Conservation (phyloP, 2,797 vertebrate species). For the Menidia menidia region DNA sequence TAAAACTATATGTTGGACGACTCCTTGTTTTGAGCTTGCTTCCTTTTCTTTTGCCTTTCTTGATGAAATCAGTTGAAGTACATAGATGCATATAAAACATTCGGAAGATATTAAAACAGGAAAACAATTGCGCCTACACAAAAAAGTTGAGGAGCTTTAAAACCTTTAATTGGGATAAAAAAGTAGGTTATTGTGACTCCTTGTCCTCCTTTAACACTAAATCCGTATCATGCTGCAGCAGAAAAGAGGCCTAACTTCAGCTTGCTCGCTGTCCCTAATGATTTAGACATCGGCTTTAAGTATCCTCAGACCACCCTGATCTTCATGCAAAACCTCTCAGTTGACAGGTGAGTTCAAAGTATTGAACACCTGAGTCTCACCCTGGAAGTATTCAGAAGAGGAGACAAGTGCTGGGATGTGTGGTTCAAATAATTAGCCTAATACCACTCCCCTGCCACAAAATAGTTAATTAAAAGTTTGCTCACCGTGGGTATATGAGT, state of each 20-base stretch:
- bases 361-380: slow-evolving; percentile 40
- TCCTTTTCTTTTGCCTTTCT: slow-evolving; percentile 3
- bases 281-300: slow-evolving; percentile 47
- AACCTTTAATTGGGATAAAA: slow-evolving; percentile 41
- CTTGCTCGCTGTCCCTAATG: slow-evolving; percentile 39
- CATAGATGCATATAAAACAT: too few species aligned
- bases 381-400: slow-evolving; percentile 35
- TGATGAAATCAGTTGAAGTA: not conserved
- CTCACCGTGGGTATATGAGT: slow-evolving; percentile 47
- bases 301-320: slow-evolving; percentile 41
- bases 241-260: slow-evolving; percentile 50
- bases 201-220: slow-evolving; percentile 54
- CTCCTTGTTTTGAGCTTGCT: too few species aligned
- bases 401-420: slow-evolving; percentile 48
- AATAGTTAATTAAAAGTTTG: slow-evolving; percentile 76
- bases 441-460: slow-evolving; percentile 68
- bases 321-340: slow-evolving; percentile 47
- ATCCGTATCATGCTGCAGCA: slow-evolving; percentile 50
- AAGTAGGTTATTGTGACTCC: slow-evolving; percentile 42
- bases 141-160: slow-evolving; percentile 32
- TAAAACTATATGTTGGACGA: too few species aligned
- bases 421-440: slow-evolving; percentile 74
- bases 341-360: slow-evolving; percentile 59
- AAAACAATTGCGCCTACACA: slow-evolving; percentile 2
- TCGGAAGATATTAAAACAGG: too few species aligned